A percentile compares a stretch with the other conserved stretches of the same genome.
phyloP scores from a whole-genome alignment of 2,888 invertebrate species.

The Masnerella sp. region DNA sequence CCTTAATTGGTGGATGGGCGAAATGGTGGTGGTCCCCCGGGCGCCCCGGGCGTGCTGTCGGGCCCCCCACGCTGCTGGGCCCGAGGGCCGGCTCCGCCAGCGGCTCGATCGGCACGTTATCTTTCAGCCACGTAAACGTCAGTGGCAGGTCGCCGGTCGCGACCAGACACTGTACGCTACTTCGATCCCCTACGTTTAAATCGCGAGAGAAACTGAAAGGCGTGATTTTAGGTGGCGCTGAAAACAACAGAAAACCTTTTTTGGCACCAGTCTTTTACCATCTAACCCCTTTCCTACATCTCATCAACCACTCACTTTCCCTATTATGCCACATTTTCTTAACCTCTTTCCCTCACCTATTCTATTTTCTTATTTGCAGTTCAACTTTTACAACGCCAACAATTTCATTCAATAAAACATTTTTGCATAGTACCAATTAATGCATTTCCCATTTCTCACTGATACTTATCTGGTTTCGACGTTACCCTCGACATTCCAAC shows the following conservation, averaged over 20 bases:
- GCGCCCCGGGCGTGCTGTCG: slow-evolving; percentile 51
- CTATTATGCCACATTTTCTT: neutral
- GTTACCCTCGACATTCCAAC: no score
- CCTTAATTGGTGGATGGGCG: slow-evolving; percentile 66
- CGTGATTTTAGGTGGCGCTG: slow-evolving; percentile 83
- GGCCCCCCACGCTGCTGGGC: slow-evolving; percentile 64
- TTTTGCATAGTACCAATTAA: no score
- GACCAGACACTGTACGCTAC: slow-evolving; percentile 81
- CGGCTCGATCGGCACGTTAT: slow-evolving; percentile 79
- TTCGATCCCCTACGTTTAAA: slow-evolving; percentile 81
- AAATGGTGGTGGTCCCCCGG: no score
- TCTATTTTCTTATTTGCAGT: no score
- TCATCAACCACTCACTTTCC: neutral
- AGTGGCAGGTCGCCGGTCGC: slow-evolving; percentile 83
- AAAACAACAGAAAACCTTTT: slow-evolving; percentile 66
- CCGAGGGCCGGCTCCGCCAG: slow-evolving; percentile 61
- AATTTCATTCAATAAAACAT: no score
- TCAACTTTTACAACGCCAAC: no score
- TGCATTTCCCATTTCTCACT: no score
- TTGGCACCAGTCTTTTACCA: slow-evolving; percentile 36
- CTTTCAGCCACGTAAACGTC: slow-evolving; percentile 82
- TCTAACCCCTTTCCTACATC: slow-evolving; percentile 1
- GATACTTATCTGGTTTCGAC: no score
- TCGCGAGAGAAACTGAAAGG: slow-evolving; percentile 83
- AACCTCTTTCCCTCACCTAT: neutral